Evolutionary conservation across 2,888 invertebrate genomes (phyloP).

Genomic region (Leptopilina syphax): DNA sequence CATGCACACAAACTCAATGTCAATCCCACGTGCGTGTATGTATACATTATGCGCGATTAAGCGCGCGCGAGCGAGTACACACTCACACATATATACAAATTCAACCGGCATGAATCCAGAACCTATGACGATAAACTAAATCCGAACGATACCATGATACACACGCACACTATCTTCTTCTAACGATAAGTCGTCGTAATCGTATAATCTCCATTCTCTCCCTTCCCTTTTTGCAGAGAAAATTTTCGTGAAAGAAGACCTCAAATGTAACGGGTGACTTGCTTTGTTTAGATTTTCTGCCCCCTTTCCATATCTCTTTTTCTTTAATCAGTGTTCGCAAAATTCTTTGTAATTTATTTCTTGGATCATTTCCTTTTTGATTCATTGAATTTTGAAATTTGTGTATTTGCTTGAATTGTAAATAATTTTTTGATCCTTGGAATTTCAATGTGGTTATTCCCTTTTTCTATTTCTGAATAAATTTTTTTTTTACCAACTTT

Average conservation of each 20-base stretch:
- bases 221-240: conserved; percentile 33
- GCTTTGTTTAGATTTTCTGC: conserved; percentile 8
- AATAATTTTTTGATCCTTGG: no score
- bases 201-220: conserved; percentile 59
- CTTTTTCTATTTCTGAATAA: no score
- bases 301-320: no score
- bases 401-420: no score
- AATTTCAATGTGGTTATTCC: no score
- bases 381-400: no score
- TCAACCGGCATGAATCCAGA: conserved; percentile 44
- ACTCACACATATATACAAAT: conserved; percentile 42
- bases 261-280: conserved; percentile 41
- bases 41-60: conserved; percentile 58
- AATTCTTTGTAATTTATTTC: no score
- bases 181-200: conserved; percentile 56
- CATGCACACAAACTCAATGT: conserved; percentile 29
- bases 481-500: no score
- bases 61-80: conserved; percentile 48
- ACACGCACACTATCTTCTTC: conserved; percentile 53
- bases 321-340: no score
- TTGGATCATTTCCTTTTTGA: no score
- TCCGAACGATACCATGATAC: conserved; percentile 53
- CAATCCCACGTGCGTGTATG: conserved; percentile 54
- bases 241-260: conserved; percentile 51
- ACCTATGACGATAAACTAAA: conserved; percentile 47